A percentile compares a stretch with the other conserved stretches of the same genome.
Evolutionary conservation across 64 coral and sea anemone species (phyloP).

Genomic region (Montipora efflorescens): DNA sequence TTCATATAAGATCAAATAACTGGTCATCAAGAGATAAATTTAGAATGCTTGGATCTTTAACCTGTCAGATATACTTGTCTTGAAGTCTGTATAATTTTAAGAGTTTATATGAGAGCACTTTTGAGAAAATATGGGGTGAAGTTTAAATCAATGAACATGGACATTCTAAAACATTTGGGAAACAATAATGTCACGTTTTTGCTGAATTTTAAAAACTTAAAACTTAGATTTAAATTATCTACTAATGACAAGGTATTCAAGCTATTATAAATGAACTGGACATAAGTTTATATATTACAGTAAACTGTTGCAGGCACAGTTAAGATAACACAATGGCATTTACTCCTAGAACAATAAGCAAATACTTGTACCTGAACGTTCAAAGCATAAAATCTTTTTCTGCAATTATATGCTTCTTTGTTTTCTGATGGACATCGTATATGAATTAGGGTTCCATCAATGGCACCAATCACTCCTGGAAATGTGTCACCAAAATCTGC

Average conservation of each 20-base stretch:
- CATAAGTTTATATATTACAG: too few relatives aligned
- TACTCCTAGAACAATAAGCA: too few relatives aligned
- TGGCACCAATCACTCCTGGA: slow-evolving; percentile 54
- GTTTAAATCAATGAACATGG: slow-evolving; percentile 5
- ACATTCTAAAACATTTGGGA: slow-evolving; percentile 4
- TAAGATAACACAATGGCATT: too few relatives aligned
- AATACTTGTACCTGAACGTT: slow-evolving; percentile 35
- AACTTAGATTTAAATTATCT: too few relatives aligned
- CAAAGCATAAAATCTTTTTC: slow-evolving; percentile 56
- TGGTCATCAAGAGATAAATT: slow-evolving; percentile 16
- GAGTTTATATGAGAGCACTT: slow-evolving; percentile 16
- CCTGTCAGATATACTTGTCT: slow-evolving; percentile 27
- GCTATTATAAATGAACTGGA: too few relatives aligned
- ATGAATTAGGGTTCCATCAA: slow-evolving; percentile 55
- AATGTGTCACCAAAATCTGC: slow-evolving; percentile 61
- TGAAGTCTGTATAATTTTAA: slow-evolving; percentile 1
- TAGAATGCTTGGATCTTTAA: slow-evolving; percentile 9
- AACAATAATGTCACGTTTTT: neutral
- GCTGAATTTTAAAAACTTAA: neutral
- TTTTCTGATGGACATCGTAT: slow-evolving; percentile 58
- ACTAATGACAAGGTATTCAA: too few relatives aligned
- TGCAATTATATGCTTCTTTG: slow-evolving; percentile 60
- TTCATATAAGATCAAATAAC: slow-evolving; percentile 23
- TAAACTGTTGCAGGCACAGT: too few relatives aligned
- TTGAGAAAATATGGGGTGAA: slow-evolving; percentile 9